Evolutionary conservation across 1,140 invertebrate genomes (phyloP).

Genomic region (Lethrus apterus): DNA sequence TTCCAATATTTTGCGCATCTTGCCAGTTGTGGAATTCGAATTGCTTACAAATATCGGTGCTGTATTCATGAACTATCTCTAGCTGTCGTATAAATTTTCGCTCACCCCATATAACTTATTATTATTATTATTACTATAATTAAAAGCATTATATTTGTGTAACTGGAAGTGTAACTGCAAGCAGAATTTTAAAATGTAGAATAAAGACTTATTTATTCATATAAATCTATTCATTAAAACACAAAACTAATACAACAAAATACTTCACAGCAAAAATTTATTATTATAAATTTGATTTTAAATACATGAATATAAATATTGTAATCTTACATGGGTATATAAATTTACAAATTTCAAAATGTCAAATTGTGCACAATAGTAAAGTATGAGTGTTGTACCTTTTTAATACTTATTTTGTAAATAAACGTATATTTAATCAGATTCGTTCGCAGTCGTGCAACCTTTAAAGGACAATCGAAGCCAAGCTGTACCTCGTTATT

Average conservation of each 20-base stretch:
- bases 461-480: background rate
- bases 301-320: constrained; percentile 15
- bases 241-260: background rate
- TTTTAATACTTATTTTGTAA: background rate
- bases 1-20: no score
- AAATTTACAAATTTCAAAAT: constrained; percentile 17
- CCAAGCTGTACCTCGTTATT: background rate
- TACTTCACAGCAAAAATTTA: constrained; percentile 17
- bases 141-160: no score
- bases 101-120: no score
- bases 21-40: no score
- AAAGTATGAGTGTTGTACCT: background rate
- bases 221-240: no score
- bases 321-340: constrained; percentile 8
- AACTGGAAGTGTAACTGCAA: no score
- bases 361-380: constrained; percentile 11
- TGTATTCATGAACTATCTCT: no score
- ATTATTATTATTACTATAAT: no score
- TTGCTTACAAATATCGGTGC: no score
- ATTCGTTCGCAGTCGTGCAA: background rate
- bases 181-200: no score
- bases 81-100: no score
- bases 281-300: constrained; percentile 14
- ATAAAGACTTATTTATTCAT: no score
- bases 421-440: background rate